Evolutionary conservation across 37 sponge, comb jelly and placozoan genomes (phyloP), one percentile per base, ranked within the genome.

Genomic region (Lycopodina hypogea): DNA sequence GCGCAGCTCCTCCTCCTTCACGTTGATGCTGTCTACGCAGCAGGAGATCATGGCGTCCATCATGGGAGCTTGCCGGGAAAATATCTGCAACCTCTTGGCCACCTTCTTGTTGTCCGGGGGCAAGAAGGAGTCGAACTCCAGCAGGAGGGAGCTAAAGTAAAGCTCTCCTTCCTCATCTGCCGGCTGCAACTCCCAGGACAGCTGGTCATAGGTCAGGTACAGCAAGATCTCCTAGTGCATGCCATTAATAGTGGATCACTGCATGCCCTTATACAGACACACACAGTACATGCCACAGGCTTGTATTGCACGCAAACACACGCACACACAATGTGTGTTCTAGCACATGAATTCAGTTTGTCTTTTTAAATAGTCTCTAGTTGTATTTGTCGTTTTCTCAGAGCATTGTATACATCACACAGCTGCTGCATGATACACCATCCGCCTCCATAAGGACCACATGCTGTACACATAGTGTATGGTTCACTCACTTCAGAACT

Each of bases 21-120:
- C 23, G 38, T 84, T 70, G 33, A 92, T 68, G 38, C 75, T 72
- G 15, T 26, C 81, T 66, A 92, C 92, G 84, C 88, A 92, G 15
- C 82, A 60, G 0, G 71, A 26, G 15, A 92, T 92, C 92, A 92
- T 92, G 41, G 92, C 92, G 71, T 92, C 92, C 88, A 92, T 92
- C 92, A 92, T 92, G 24, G 92, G 88, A 15, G 92, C 88, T 85
- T 92, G 79, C 61, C 88, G 40, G 7, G 92, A 87, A 71, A 84
- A 87, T 34, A 92, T 77, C 53, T 84, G 88, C 1, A 92, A 58
- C 64, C 85, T 72, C 71, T 87, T 92, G 59, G 81, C 45, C 2
- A 92, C 92, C 45, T 65, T 84, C 52, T 53, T 58, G 26, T 76
- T 77, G 48, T 76, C 81, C 7, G 30, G 3, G 24, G 34, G 65